These are phyloP conservation scores for Sturnira hondurensis DNA, from an alignment of 2,113 vertebrate species.

Conservation along the genomic window DNA sequence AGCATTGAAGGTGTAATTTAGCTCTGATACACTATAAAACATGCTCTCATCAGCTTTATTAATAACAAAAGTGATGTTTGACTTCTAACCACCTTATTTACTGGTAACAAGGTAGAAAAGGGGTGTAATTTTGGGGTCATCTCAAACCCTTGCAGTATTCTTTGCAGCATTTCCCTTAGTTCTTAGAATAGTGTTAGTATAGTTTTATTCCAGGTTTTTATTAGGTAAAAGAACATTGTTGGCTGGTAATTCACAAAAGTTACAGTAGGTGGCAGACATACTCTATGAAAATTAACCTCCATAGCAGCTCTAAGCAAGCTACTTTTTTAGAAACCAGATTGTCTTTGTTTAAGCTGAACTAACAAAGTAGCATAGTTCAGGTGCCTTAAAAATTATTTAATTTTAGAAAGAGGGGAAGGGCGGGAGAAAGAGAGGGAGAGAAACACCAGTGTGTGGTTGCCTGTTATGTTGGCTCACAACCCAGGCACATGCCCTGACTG, in stretches of 20 bases:
- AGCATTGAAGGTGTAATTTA: neutral
- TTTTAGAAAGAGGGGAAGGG: no score
- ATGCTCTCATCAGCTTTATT: neutral
- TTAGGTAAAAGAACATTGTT: neutral
- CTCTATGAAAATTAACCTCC: neutral
- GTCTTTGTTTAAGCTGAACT: neutral
- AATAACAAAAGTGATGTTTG: neutral
- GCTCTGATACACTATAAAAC: neutral
- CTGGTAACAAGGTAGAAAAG: neutral
- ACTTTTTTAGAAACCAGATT: neutral
- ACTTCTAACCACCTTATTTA: neutral
- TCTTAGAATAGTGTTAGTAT: neutral
- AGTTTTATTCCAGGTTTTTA: neutral
- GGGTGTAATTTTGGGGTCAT: neutral
- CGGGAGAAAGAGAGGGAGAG: no score
- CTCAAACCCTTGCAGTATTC: neutral
- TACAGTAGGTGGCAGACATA: constrained; percentile 57
- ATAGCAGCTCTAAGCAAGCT: neutral
- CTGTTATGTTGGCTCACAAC: no score
- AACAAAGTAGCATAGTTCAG: neutral
- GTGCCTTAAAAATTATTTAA: neutral
- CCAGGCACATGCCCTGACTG: no score
- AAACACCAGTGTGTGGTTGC: no score
- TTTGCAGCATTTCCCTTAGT: neutral
- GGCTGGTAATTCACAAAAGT: neutral